Evolutionary conservation across 2,888 invertebrate genomes (phyloP).

Genomic region (Drosophila infuscata): DNA sequence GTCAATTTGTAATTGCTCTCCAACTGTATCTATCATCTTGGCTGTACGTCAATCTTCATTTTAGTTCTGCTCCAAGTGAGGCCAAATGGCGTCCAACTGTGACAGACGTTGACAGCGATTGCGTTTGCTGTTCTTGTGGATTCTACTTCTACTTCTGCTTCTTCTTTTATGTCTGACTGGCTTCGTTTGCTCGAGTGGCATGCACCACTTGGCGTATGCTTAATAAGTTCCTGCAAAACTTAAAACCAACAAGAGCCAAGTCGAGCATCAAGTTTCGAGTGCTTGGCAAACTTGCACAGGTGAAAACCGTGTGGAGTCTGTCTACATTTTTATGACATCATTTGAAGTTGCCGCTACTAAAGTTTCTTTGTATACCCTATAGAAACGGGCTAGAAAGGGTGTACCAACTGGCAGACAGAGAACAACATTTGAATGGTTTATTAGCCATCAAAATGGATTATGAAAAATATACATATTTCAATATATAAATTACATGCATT

Average conservation of each 20-base stretch:
- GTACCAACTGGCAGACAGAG: neutral
- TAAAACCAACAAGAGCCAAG: conserved; percentile 41
- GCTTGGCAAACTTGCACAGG: conserved; percentile 55
- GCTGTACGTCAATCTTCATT: conserved; percentile 42
- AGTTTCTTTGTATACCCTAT: conserved; percentile 13
- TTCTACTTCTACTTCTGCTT: conserved; percentile 2
- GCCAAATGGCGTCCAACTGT: neutral
- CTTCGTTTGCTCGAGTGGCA: conserved; percentile 16
- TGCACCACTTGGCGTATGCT: conserved; percentile 48
- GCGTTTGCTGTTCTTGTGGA: neutral
- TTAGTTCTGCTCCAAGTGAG: conserved; percentile 3
- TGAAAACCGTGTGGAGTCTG: conserved; percentile 32
- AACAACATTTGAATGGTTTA: too few species aligned
- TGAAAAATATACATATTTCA: neutral
- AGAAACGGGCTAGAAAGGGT: neutral
- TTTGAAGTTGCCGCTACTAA: conserved; percentile 59
- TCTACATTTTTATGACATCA: conserved; percentile 58
- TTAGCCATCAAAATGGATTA: neutral
- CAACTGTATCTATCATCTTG: neutral
- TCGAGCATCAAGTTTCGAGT: conserved; percentile 42
- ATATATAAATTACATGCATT: neutral
- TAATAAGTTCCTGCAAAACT: conserved; percentile 48
- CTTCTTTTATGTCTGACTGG: conserved; percentile 4
- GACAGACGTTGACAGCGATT: conserved; percentile 26
- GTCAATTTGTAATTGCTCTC: conserved; percentile 1